These are phyloP conservation scores for Aethina tumida DNA, from an alignment of 1,140 invertebrate genomes.

Conservation along the genomic window DNA sequence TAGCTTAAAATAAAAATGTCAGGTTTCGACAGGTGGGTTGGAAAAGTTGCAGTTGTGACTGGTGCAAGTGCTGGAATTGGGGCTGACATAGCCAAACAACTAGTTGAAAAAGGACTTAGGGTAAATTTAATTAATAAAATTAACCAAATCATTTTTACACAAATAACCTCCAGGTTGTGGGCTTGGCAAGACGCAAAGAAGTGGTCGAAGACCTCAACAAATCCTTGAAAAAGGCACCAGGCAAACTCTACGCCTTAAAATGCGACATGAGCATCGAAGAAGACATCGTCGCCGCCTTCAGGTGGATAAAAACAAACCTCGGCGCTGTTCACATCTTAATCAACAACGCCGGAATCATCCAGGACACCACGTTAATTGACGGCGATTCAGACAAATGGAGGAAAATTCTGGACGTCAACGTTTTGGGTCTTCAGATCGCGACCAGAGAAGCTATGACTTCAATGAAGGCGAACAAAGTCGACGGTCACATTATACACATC, in stretches of 20 bases:
- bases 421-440: conserved; percentile 50
- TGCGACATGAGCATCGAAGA: conserved; percentile 37
- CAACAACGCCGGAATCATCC: conserved; percentile 55
- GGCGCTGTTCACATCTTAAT: conserved; percentile 59
- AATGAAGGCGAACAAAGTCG: conserved; percentile 46
- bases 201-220: conserved; percentile 14
- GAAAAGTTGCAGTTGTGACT: too few relatives aligned
- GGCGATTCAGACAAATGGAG: conserved; percentile 10
- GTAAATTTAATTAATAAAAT: too few relatives aligned
- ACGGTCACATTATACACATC: conserved; percentile 58
- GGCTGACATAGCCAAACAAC: too few relatives aligned
- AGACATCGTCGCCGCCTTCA: conserved; percentile 54
- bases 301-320: conserved; percentile 46
- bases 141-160: too few relatives aligned
- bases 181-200: conserved; percentile 19
- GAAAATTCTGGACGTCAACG: conserved; percentile 22
- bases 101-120: too few relatives aligned
- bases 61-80: too few relatives aligned
- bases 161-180: conserved; percentile 25
- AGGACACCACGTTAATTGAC: conserved; percentile 2
- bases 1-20: too few relatives aligned
- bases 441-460: conserved; percentile 48
- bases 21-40: too few relatives aligned
- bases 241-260: conserved; percentile 24
- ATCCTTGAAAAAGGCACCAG: conserved; percentile 9